These are phyloP conservation scores for Sprattus sprattus DNA, from an alignment of 2,113 vertebrate genomes.

Conservation along the genomic window DNA sequence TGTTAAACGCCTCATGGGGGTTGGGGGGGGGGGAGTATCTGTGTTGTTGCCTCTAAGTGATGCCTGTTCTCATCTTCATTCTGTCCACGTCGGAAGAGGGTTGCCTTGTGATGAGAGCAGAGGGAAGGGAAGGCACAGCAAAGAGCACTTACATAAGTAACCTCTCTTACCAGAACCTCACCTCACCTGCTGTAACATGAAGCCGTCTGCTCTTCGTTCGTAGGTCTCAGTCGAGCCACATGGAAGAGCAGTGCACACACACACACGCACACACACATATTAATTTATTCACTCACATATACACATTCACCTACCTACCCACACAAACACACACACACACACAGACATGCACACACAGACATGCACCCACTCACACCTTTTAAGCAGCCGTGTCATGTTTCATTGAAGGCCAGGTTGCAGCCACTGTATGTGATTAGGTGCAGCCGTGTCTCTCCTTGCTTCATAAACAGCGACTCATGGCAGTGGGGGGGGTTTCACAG, in stretches of 20 bases:
- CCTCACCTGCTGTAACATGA: background rate
- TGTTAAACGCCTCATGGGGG: background rate
- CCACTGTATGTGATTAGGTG: background rate
- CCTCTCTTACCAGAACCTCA: background rate
- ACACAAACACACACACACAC: background rate
- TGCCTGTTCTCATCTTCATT: background rate
- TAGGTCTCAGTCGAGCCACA: background rate
- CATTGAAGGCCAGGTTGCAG: background rate
- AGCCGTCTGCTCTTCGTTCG: background rate
- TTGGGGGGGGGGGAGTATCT: background rate
- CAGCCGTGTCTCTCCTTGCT: background rate
- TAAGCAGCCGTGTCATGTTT: background rate
- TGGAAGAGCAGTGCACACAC: background rate
- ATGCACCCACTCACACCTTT: background rate
- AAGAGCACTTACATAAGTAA: background rate
- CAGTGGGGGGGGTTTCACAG: background rate
- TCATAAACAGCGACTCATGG: background rate
- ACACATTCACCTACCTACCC: background rate
- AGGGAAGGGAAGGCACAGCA: background rate
- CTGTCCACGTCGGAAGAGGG: background rate
- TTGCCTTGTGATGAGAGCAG: background rate
- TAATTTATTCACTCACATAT: background rate
- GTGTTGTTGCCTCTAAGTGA: background rate
- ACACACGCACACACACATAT: background rate
- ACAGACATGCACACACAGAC: too few species aligned